Base-by-base conservation (phyloP, 2,113 vertebrate genomes). In the Acanthisitta chloris region DNA sequence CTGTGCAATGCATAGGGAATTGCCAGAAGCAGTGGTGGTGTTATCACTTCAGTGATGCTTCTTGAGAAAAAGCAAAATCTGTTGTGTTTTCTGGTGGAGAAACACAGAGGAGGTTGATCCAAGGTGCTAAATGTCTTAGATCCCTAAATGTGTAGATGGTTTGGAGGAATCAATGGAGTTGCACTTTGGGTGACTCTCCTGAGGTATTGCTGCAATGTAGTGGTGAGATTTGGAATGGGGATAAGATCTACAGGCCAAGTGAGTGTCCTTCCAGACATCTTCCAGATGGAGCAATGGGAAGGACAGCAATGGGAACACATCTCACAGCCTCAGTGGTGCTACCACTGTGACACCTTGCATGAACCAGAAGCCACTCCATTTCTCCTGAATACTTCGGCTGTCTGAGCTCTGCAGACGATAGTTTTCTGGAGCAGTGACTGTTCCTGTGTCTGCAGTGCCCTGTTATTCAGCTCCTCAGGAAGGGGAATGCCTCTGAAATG, bases 221-320 rank as follows among this genome's bases (percentile, higher is more conserved):
- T 25, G 67, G 8, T 8, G 33, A 51, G 57, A 34, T 46, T 74
- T 78, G 61, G 65, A 33, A 31, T 9, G 40, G 55, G 78, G 45
- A 8, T 33, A n/a, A 34, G 18, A 19, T 33, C 17, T 34, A 46
- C 66, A 80, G 76, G 61, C 23, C 38, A 13, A 4, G 38, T 34
- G 49, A 23, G 28, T 24, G 57, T 4, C 11, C 8, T 19, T 81
- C 8, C 28, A 33, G 62, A 26, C 1, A 0, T 15, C 8, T 54
- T 28, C 28, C 36, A 33, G 55, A 0, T 15, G n/a, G 64, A 76
- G 45, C 33, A 28, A 9, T 3, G 77, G 31, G 15, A 18, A 21
- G 17, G 34, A 0, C 17, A 31, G 14, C 1, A 3, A 3, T 4
- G 36, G 54, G 7, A 29, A 6, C 2, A 1, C 4, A n/a, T 25